These are phyloP conservation scores for fruit fly (Drosophila melanogaster) DNA, from an alignment of 1,140 invertebrate species.

Conservation along the genomic window DNA sequence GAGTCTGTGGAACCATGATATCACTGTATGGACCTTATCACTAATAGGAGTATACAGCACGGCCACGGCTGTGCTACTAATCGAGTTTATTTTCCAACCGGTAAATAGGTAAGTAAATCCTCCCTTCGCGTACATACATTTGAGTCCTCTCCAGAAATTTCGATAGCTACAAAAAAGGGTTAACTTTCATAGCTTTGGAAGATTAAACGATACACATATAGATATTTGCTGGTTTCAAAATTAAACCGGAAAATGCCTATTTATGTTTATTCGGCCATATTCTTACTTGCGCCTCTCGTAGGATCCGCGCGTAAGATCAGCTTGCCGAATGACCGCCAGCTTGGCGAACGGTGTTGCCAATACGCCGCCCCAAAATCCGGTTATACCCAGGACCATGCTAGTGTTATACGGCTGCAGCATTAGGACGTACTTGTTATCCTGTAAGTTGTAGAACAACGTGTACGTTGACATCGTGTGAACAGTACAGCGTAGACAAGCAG, in stretches of 20 bases:
- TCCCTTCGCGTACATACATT: conserved; percentile 29
- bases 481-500: neutral
- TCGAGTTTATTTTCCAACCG: conserved; percentile 24
- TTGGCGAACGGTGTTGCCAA: conserved; percentile 41
- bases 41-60: conserved; percentile 10
- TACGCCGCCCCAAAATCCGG: conserved; percentile 23
- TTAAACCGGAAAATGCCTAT: neutral
- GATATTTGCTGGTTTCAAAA: neutral
- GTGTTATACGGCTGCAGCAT: conserved; percentile 10
- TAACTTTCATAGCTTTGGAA: neutral
- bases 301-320: conserved; percentile 23
- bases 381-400: neutral
- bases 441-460: conserved; percentile 8
- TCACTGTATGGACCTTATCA: neutral
- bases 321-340: conserved; percentile 25
- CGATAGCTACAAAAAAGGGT: conserved; percentile 20
- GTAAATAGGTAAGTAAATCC: conserved; percentile 15
- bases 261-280: neutral
- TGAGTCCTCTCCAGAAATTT: conserved; percentile 1
- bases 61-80: conserved; percentile 8
- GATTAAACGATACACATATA: neutral
- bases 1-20: neutral
- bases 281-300: conserved; percentile 35
- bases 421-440: neutral
- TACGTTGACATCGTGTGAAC: conserved; percentile 9